Evolutionary conservation across 2,113 vertebrate genomes (phyloP).

Genomic region (Chroicocephalus ridibundus): DNA sequence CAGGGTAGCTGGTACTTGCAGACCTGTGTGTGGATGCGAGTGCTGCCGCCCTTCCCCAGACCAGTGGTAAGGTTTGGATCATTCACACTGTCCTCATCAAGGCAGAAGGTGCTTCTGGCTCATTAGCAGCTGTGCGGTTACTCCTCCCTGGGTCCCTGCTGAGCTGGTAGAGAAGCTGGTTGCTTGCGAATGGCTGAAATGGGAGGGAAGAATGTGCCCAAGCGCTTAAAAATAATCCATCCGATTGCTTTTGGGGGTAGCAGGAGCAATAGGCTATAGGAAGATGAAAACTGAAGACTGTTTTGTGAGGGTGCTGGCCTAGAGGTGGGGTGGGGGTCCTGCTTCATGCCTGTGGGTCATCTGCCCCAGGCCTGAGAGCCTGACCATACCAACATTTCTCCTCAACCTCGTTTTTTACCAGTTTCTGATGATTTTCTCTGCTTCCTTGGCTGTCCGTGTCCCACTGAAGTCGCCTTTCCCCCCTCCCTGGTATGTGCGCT

Average conservation of each 20-base stretch:
- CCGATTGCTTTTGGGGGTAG: neutral
- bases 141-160: rapidly evolving
- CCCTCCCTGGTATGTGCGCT: neutral
- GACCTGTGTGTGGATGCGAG: rapidly evolving
- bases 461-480: neutral
- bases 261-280: neutral
- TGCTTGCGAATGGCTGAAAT: neutral
- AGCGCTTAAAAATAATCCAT: neutral
- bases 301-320: neutral
- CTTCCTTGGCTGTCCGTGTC: neutral
- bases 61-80: neutral
- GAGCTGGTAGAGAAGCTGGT: neutral
- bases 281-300: neutral
- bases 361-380: neutral
- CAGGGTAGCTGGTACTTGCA: no score
- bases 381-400: rapidly evolving
- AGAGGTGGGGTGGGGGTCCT: neutral
- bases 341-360: neutral
- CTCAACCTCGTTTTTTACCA: neutral
- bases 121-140: neutral
- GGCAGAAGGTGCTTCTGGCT: neutral
- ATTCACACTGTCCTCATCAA: rapidly evolving
- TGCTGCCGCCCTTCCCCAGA: neutral
- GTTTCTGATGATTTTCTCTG: neutral
- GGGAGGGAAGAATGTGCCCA: neutral